Evolutionary conservation across 2,797 vertebrate species (phyloP).

Genomic region (Crypturellus tataupa): DNA sequence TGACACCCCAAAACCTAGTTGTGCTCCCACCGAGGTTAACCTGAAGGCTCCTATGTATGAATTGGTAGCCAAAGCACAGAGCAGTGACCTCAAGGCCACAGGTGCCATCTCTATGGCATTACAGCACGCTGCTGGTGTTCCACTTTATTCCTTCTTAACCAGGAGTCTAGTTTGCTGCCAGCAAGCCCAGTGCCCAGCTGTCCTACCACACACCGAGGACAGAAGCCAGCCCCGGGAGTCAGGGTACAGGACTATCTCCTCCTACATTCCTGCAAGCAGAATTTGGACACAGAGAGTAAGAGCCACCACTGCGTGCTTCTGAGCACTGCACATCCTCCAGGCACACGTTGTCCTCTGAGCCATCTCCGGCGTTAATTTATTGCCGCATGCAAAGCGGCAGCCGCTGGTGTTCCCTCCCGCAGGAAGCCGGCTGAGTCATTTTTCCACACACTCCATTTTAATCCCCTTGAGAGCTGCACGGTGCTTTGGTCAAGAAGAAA

Average conservation of each 20-base stretch:
- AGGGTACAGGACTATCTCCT: background rate
- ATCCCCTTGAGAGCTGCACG: constrained; percentile 32
- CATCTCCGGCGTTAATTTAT: constrained; percentile 63
- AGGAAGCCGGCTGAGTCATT: constrained; percentile 67
- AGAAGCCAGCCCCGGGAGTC: background rate
- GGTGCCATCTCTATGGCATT: background rate
- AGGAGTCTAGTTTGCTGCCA: background rate
- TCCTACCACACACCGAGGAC: background rate
- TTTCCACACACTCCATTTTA: constrained; percentile 56
- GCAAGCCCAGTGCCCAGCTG: background rate
- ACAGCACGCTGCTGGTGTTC: background rate
- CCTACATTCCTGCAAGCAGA: background rate
- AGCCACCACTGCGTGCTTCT: background rate
- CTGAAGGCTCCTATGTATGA: background rate
- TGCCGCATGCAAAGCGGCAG: constrained; percentile 36
- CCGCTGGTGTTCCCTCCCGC: constrained; percentile 51
- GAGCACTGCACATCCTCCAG: constrained; percentile 29
- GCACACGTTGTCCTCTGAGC: constrained; percentile 66
- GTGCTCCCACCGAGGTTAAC: background rate
- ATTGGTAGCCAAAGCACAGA: background rate
- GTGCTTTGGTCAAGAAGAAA: constrained; percentile 56
- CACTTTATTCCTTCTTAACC: background rate
- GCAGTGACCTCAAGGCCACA: background rate
- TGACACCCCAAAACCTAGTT: background rate
- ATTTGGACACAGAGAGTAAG: constrained; percentile 2